Conservation (phyloP, 2,797 vertebrate species). For the Sciaenops ocellatus region DNA sequence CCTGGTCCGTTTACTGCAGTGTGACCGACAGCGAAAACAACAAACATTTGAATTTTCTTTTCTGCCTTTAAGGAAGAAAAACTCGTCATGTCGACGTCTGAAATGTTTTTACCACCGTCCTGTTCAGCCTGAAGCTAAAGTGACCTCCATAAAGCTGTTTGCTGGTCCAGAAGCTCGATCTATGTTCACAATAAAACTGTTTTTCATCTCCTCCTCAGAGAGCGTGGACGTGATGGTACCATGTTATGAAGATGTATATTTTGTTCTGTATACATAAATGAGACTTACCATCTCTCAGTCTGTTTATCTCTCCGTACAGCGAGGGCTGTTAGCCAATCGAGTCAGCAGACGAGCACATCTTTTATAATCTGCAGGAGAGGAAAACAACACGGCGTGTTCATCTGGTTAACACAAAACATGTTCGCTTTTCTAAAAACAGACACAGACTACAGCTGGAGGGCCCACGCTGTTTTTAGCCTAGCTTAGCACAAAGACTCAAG, state of each 20-base stretch:
- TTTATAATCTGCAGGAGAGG: conserved; percentile 88
- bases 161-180: no score
- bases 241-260: background rate
- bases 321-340: conserved; percentile 91
- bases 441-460: conserved; percentile 16
- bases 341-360: conserved; percentile 94
- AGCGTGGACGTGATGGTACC: background rate
- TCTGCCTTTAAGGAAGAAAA: no score
- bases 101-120: no score
- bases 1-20: background rate
- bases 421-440: conserved; percentile 16
- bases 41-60: background rate
- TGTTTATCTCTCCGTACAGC: conserved; percentile 88
- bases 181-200: background rate
- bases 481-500: background rate
- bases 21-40: background rate
- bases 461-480: background rate
- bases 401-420: background rate
- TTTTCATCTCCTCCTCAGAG: background rate
- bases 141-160: no score
- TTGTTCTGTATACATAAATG: background rate
- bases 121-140: no score
- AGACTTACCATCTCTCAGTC: conserved; percentile 59
- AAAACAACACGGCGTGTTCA: conserved; percentile 38
- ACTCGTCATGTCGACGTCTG: no score